Evolutionary conservation across 1,140 invertebrate species (phyloP), one percentile per base, ranked within the genome.

Genomic region (Leptoteleia sp.): DNA sequence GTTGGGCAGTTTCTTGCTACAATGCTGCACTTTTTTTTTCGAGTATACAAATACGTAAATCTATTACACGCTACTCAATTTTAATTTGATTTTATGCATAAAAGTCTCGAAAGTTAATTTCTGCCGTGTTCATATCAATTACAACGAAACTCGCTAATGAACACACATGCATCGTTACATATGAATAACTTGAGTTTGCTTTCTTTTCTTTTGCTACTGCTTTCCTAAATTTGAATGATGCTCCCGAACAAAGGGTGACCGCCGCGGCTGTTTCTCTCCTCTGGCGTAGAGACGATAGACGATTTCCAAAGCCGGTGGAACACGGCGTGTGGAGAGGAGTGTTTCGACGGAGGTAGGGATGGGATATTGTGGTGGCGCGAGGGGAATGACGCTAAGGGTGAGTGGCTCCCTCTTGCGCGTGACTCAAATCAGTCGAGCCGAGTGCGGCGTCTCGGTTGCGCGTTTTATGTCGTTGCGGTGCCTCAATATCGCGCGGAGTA

Each of bases 401-500:
- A 71, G 80, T 83, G 79, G 82, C 84, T 86, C 84, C 84, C 83
- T 87, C 84, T 82, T 71, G 83, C 77, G 82, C 42, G 68, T 57
- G 55, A 67, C 71, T 82, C 62, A 62, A 55, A 68, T 83, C 84
- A 87, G 86, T 87, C 76, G 83, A 83, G 83, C 84, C 84, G 84
- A 83, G 84, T 80, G 84, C 81, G 82, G 86, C 84, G 81, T 85
- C 80, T 82, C 80, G 84, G 80, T 85, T 76, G 68, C 78, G 76
- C 76, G 82, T 61, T 50, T 3, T 12, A 47, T 15, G 59, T 61
- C 27, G 45, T 55, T 47, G 40, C 50, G 50, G 48, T 54, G 35
- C 11, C 11, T 38, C 6, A 16, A 22, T 37, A 31, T 47, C 57
- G 57, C 67, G 33, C 33, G 11, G 31, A 42, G 25, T 61, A 22